These are phyloP conservation scores for Tribolium madens DNA, from an alignment of 1,140 invertebrate species.

Conservation along the genomic window DNA sequence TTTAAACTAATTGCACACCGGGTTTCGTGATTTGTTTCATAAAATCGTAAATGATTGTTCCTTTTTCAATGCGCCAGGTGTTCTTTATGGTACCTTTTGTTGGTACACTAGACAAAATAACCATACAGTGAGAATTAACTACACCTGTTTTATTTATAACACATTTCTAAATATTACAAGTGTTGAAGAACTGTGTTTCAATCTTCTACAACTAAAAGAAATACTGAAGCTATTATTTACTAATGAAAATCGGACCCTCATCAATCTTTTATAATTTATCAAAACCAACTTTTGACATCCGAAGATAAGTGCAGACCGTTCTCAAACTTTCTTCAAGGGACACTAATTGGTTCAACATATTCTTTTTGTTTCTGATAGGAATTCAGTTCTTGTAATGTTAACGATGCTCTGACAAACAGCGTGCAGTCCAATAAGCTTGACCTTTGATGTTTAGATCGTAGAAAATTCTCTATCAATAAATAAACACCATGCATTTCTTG, in stretches of 20 bases:
- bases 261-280: conserved; percentile 34
- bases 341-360: conserved; percentile 1
- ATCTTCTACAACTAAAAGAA: not conserved
- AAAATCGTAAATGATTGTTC: conserved; percentile 3
- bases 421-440: not conserved
- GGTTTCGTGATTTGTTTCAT: conserved; percentile 24
- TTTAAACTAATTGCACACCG: conserved; percentile 15
- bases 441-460: conserved; percentile 29
- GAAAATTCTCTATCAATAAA: conserved; percentile 7
- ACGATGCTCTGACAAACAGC: not conserved
- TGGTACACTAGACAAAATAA: conserved; percentile 2
- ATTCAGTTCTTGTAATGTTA: not conserved
- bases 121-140: not conserved
- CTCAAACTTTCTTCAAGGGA: not conserved
- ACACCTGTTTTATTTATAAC: conserved; percentile 12
- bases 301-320: conserved; percentile 13
- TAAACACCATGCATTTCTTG: conserved; percentile 26
- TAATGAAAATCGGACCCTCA: conserved; percentile 32
- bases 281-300: conserved; percentile 32
- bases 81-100: conserved; percentile 10
- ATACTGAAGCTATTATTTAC: conserved; percentile 16
- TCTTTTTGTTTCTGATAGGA: conserved; percentile 24
- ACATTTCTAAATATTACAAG: too few species aligned
- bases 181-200: not conserved
- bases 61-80: conserved; percentile 23